Conservation (phyloP, 2,888 invertebrate genomes). For the Apotomis turbidana region DNA sequence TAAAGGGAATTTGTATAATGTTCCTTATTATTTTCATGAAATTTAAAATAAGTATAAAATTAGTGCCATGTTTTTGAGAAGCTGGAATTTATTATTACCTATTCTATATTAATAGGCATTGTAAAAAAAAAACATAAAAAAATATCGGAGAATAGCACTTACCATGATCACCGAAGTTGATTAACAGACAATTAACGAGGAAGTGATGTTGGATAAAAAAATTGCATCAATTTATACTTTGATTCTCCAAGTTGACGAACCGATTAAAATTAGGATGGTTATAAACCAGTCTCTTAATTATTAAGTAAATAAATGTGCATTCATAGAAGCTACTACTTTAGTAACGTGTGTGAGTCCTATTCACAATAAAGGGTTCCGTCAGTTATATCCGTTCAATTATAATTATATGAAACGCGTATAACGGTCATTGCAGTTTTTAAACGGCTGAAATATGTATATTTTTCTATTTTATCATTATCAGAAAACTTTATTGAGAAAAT, state of each 20-base stretch:
- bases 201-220: conserved; percentile 26
- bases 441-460: too few species aligned
- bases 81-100: too few species aligned
- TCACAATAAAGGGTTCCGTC: conserved; percentile 17
- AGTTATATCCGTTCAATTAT: neutral
- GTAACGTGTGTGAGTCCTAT: neutral
- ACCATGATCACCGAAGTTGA: conserved; percentile 35
- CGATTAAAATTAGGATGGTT: conserved; percentile 8
- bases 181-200: conserved; percentile 8
- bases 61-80: too few species aligned
- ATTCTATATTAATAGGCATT: neutral
- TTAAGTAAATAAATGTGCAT: conserved; percentile 13
- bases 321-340: conserved; percentile 6
- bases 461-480: too few species aligned
- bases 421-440: too few species aligned
- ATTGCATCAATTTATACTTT: conserved; percentile 34
- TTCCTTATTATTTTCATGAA: too few species aligned
- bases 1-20: too few species aligned
- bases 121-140: neutral
- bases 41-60: too few species aligned
- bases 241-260: neutral
- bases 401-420: too few species aligned
- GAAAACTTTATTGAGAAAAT: too few species aligned
- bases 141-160: neutral
- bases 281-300: conserved; percentile 28